Base-by-base conservation (phyloP, 2,113 vertebrate species). In the Reinhardtius hippoglossoides region DNA sequence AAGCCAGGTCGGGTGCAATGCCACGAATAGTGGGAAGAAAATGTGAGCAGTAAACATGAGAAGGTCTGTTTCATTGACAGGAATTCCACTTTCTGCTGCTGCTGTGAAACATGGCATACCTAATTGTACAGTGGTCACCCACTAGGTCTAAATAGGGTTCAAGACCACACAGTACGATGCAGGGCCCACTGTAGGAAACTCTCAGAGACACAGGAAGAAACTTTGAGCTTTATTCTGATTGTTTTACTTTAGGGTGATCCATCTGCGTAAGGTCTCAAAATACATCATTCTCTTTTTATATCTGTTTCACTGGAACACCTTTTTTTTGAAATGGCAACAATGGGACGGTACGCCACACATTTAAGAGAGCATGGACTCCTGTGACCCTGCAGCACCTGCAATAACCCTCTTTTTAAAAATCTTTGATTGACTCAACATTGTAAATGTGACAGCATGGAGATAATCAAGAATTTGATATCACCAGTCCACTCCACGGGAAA, bases 51-150 rank as follows among this genome's bases (percentile, higher is more conserved):
- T 90, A 91, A 92, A 90, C 89, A 89, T 85, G 86, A 89, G 71
- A 87, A 92, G 90, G 79, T 87, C 84, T 78, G 76, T 79, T 87
- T 87, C 87, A 85, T 87, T 83, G 61, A 91, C 92, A 92, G 91
- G 85, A 89, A 90, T 82, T 90, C 58, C 89, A 90, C 86, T 85
- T 91, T 87, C 82, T 89, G 71, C 84, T 85, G 87, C 89, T 91
- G 81, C 87, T 85, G 85, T 89, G 91, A 93, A 90, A 91, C 89
- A 90, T 87, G 86, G 90, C 80, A 71, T 74, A 62, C 89, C 83
- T 92, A 94, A 94, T 95, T 96, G 93, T 85, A 89, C 20, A 20
- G 94, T 92, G 93, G 93, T 94, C 93, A 93, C 92, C 91, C 89
- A 89, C 89, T 65, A 85, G 85, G 71, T 93, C 91, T 93, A 94